Evolutionary conservation across 1,140 invertebrate species (phyloP), one percentile per base, ranked within the genome.

Genomic region (Pinna nobilis): DNA sequence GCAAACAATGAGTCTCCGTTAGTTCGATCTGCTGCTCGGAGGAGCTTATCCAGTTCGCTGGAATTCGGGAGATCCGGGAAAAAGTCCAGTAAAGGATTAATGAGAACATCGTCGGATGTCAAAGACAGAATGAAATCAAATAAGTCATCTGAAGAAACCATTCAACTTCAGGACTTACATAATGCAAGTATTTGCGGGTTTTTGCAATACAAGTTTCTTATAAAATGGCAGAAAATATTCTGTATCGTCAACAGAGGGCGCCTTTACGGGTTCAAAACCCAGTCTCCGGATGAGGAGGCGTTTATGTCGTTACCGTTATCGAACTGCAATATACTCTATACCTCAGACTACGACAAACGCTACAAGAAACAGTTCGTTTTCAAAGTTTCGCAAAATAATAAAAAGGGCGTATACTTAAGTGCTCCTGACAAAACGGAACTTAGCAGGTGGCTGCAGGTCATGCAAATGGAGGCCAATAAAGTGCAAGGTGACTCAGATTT

Each of bases 181-280:
- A 75, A 80, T n/a, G 37, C 57, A 2, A 76, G 70, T 4, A 76
- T 79, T 6, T 72, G 69, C 11, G 84, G 84, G 0, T 75, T 51
- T 69, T 57, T 85, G 9, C 77, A 79, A 44, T 76, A 81, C 60
- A 81, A 77, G 55, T 55, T 57, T 33, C 70, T 78, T 15, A 53
- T 79, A 5, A 82, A 78, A 35, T 85, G 79, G 77, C 74, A 78
- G 9, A 81, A 83, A 66, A 25, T 82, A 2, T 84, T 75, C 74
- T 84, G 80, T 64, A 79, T 78, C 15, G 74, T 85, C 9, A 72
- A 70, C 60, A 61, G 74, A n/a, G 82, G 82, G 3, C 82, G 79
- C 55, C 75, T 85, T 57, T 85, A 84, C 53, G 79, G 71, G 9
- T 85, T 85, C 50, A 84, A 78, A 60, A 75, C 79, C 1, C 67